phyloP scores from a whole-genome alignment of 1,140 invertebrate species.

The Caenorhabditis brenneri region DNA sequence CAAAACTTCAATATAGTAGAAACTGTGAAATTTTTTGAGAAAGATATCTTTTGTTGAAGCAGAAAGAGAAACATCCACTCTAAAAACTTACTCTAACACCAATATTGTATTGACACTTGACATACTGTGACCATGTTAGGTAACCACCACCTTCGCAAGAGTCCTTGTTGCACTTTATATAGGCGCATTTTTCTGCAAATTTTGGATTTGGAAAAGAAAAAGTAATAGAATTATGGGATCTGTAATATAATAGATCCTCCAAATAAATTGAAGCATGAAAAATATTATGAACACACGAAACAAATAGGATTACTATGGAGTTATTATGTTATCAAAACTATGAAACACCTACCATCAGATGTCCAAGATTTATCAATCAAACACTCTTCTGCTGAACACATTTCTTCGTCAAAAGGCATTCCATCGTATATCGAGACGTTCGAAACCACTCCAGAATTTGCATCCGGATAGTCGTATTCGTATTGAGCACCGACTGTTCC shows the following conservation, averaged over 20 bases:
- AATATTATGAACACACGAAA: neutral
- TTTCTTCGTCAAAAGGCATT: neutral
- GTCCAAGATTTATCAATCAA: constrained; percentile 13
- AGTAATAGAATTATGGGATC: no score
- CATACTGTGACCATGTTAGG: constrained; percentile 53
- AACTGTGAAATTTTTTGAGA: no score
- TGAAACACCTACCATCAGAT: neutral
- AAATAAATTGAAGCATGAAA: neutral
- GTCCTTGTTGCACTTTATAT: constrained; percentile 50
- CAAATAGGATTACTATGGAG: no score
- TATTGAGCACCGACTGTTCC: neutral
- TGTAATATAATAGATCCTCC: no score
- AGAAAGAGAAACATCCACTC: no score
- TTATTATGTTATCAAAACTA: no score
- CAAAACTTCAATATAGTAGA: neutral
- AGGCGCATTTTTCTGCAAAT: constrained; percentile 46
- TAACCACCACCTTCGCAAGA: constrained; percentile 61
- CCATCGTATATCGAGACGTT: constrained; percentile 9
- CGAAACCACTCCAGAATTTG: neutral
- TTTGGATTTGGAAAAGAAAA: no score
- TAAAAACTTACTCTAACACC: constrained; percentile 33
- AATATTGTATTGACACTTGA: constrained; percentile 36
- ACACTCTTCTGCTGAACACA: neutral
- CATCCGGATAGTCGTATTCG: neutral
- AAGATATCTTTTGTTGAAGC: no score